Conservation (phyloP, 2,888 invertebrate species). For the Unio pictorum region DNA sequence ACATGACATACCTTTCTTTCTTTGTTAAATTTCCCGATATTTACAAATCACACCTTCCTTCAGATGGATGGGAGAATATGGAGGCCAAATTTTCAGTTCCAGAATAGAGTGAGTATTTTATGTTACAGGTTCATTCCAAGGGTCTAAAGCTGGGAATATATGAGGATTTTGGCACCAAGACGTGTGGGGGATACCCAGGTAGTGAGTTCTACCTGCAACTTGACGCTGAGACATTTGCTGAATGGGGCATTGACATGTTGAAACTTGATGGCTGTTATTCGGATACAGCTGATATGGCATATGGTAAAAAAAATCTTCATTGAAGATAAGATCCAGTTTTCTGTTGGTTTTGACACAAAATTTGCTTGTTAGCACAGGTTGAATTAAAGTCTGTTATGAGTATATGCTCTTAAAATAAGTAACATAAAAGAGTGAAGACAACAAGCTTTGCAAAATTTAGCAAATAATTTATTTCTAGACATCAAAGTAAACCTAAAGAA, state of each 20-base stretch:
- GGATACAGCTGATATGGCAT: slow-evolving; percentile 76
- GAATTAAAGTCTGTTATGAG: too few relatives aligned
- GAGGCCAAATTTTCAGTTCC: too few relatives aligned
- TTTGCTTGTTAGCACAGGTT: too few relatives aligned
- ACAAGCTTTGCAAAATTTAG: too few relatives aligned
- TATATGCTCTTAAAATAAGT: too few relatives aligned
- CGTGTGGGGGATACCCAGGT: slow-evolving; percentile 98
- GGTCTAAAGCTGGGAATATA: slow-evolving; percentile 98
- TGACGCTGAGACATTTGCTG: slow-evolving; percentile 93
- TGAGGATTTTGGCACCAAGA: slow-evolving; percentile 97
- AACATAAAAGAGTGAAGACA: too few relatives aligned
- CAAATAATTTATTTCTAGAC: too few relatives aligned
- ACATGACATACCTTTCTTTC: background rate
- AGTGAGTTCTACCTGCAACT: slow-evolving; percentile 87
- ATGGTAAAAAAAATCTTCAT: slow-evolving; percentile 53
- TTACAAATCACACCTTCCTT: too few relatives aligned
- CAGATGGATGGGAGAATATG: too few relatives aligned
- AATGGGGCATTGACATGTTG: slow-evolving; percentile 95
- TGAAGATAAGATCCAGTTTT: background rate
- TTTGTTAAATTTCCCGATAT: too few relatives aligned
- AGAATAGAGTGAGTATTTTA: background rate
- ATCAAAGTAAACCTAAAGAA: too few relatives aligned
- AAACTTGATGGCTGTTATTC: slow-evolving; percentile 98
- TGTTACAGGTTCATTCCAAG: slow-evolving; percentile 54
- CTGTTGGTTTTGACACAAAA: too few relatives aligned